Percentiles rank a stretch among this genome's conserved stretches.
Evolutionary conservation across 30 jellyfish, hydroid and myxozoan genomes (phyloP).

Genomic region (Aurelia aurita complex sp. Pacific): DNA sequence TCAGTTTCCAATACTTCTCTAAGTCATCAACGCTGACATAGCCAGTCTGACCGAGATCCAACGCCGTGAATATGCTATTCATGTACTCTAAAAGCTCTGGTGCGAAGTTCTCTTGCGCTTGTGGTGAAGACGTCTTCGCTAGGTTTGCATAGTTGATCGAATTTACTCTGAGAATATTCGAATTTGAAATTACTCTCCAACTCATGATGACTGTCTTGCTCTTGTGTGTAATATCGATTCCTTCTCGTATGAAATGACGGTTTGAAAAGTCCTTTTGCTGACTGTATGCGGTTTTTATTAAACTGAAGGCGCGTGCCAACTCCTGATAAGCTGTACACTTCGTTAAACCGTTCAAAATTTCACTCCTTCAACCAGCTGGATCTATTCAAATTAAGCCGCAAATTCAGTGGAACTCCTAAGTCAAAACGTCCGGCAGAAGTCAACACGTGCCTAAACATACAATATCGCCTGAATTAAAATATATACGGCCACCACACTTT

Average conservation of each 20-base stretch:
- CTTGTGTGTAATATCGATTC: background rate
- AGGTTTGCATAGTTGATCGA: conserved; percentile 18
- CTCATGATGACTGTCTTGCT: conserved; percentile 25
- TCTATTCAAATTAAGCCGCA: no score
- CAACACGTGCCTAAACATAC: no score
- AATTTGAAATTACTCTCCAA: conserved; percentile 59
- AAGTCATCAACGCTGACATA: conserved; percentile 27
- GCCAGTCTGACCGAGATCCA: conserved; percentile 51
- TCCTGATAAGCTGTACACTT: no score
- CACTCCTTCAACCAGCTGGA: no score
- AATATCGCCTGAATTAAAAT: no score
- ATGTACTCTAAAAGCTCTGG: conserved; percentile 47
- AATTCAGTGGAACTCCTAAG: no score
- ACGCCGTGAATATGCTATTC: conserved; percentile 42
- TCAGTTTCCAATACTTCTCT: conserved; percentile 40
- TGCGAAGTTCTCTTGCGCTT: conserved; percentile 31
- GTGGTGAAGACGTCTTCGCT: background rate
- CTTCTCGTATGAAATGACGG: conserved; percentile 24
- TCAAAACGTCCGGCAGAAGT: no score
- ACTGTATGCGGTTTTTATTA: no score
- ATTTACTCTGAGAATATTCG: conserved; percentile 33
- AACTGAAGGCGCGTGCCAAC: no score
- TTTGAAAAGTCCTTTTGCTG: no score
- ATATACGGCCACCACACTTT: no score
- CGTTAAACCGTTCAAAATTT: no score